Conservation (phyloP, 2,797 vertebrate species). For the Acanthis flammea region DNA sequence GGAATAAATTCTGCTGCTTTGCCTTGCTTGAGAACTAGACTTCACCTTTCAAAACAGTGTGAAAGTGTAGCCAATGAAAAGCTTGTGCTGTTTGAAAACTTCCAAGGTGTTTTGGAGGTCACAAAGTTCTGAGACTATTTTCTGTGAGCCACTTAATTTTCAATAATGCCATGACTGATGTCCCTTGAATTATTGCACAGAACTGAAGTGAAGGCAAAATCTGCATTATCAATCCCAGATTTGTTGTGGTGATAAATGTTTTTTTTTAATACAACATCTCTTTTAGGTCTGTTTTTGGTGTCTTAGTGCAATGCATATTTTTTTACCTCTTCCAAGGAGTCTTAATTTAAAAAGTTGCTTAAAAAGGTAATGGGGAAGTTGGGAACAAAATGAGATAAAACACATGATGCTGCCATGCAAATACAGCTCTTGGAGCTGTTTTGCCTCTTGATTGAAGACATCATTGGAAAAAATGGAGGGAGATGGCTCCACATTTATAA, state of each 20-base stretch:
- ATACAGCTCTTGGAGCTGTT: not conserved
- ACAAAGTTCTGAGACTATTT: not conserved
- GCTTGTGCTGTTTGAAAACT: not conserved
- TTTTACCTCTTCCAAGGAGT: not conserved
- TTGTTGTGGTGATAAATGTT: not conserved
- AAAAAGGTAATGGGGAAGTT: not conserved
- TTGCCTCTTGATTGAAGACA: not conserved
- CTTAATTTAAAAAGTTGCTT: not conserved
- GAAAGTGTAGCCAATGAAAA: not conserved
- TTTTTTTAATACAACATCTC: not conserved
- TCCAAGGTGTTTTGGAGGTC: not conserved
- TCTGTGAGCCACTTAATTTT: not conserved
- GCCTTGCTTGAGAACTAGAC: not conserved
- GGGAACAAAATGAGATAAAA: not conserved
- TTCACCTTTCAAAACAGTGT: not conserved
- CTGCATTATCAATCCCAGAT: not conserved
- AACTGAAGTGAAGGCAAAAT: not conserved
- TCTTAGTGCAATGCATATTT: not conserved
- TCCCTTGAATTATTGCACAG: not conserved
- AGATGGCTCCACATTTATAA: not conserved
- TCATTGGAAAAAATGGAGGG: not conserved
- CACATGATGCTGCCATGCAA: not conserved
- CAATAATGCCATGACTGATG: fast-evolving
- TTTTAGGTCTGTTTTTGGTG: not conserved
- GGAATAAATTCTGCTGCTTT: not conserved